A percentile compares a stretch with the other conserved stretches of the same genome.
phyloP scores from a whole-genome alignment of 2,888 invertebrate species.

The Maniola hyperantus region DNA sequence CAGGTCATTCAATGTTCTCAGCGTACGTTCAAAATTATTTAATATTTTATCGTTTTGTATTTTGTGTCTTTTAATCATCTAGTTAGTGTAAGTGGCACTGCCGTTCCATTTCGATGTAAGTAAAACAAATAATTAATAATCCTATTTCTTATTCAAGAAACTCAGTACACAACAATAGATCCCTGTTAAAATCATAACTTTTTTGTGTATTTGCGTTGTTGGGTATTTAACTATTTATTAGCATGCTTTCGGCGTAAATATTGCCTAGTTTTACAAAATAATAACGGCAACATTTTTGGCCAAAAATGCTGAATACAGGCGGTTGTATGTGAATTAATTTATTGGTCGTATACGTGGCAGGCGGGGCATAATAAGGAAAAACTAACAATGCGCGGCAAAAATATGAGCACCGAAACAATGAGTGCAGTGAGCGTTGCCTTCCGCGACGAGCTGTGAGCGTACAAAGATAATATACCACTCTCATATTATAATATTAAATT shows the following conservation, averaged over 20 bases:
- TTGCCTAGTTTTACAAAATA: conserved; percentile 35
- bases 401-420: conserved; percentile 42
- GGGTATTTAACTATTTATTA: not conserved
- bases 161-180: too few relatives aligned
- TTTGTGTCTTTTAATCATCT: too few relatives aligned
- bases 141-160: too few relatives aligned
- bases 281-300: conserved; percentile 38
- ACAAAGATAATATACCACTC: not conserved
- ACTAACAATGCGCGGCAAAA: conserved; percentile 41
- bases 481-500: not conserved
- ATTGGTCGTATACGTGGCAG: conserved; percentile 40
- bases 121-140: too few relatives aligned
- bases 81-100: too few relatives aligned
- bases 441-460: conserved; percentile 21
- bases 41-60: too few relatives aligned
- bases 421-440: conserved; percentile 30
- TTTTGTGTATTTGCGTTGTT: not conserved
- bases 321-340: conserved; percentile 41
- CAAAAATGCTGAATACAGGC: conserved; percentile 35
- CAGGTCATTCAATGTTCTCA: too few relatives aligned
- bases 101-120: too few relatives aligned
- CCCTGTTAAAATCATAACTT: too few relatives aligned
- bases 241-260: conserved; percentile 20
- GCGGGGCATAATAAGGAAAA: conserved; percentile 41
- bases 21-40: too few relatives aligned